phyloP scores from a whole-genome alignment of 2,797 vertebrate genomes.

The Pangasius krempfi region DNA sequence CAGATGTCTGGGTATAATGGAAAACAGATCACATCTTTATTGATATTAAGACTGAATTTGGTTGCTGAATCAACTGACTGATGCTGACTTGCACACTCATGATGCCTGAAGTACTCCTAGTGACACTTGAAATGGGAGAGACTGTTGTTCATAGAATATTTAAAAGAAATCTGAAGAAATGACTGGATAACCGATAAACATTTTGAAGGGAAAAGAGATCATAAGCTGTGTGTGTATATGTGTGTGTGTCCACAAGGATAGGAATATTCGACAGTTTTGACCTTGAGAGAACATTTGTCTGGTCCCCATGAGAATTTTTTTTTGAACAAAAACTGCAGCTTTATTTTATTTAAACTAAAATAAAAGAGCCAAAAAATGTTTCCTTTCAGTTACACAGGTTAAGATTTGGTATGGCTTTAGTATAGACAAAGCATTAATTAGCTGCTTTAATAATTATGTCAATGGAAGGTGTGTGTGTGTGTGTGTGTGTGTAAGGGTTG shows the following conservation, averaged over 20 bases:
- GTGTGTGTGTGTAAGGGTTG: not conserved
- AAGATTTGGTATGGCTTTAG: not conserved
- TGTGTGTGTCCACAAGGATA: not conserved
- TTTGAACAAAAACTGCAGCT: not conserved
- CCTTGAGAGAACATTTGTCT: not conserved
- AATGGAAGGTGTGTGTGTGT: not conserved
- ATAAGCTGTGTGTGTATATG: not conserved
- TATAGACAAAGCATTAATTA: not conserved
- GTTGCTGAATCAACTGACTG: conserved; percentile 14
- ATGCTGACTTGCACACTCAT: not conserved
- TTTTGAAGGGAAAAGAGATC: not conserved
- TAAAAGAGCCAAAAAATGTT: not conserved
- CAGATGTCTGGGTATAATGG: conserved; percentile 48
- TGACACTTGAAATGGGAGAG: conserved; percentile 1
- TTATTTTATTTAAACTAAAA: not conserved
- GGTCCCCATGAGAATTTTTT: not conserved
- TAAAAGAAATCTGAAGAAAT: not conserved
- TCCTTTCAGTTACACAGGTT: not conserved
- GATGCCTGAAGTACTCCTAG: not conserved
- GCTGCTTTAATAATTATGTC: not conserved
- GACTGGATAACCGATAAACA: not conserved
- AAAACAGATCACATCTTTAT: conserved; percentile 52
- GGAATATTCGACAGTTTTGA: not conserved
- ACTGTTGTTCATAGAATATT: not conserved
- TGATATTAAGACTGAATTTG: conserved; percentile 40